phyloP scores from a whole-genome alignment of 2,888 invertebrate genomes.

The Lucinisca nassula region DNA sequence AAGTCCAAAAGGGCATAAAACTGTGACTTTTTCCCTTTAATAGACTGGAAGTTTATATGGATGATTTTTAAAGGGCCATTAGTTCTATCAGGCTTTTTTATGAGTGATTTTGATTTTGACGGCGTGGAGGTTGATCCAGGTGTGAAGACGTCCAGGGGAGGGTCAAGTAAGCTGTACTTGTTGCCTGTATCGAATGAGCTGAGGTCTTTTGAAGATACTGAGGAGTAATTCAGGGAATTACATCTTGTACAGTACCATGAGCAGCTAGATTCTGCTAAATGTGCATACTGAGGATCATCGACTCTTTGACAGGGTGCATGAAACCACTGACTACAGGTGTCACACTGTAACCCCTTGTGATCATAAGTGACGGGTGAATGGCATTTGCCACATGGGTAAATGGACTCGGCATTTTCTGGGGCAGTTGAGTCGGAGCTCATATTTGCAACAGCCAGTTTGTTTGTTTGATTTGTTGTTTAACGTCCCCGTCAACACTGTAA shows the following conservation, averaged over 20 bases:
- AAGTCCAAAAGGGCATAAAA: not conserved
- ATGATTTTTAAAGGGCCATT: not conserved
- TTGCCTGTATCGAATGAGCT: not conserved
- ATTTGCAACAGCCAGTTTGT: no score
- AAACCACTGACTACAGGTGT: not conserved
- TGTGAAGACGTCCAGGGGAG: not conserved
- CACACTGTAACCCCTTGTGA: not conserved
- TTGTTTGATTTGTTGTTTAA: no score
- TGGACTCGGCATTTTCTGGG: no score
- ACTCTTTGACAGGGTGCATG: conserved; percentile 8
- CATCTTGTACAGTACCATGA: not conserved
- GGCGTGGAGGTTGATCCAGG: not conserved
- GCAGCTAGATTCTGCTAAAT: not conserved
- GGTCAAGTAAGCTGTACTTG: not conserved
- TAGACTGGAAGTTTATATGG: no score
- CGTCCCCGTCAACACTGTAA: no score
- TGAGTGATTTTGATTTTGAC: not conserved
- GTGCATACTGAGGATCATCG: not conserved
- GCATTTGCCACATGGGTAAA: no score
- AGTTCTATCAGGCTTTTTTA: not conserved
- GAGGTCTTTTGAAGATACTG: not conserved
- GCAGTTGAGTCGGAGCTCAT: no score
- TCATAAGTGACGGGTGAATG: not conserved
- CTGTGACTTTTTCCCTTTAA: not conserved
- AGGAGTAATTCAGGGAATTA: not conserved